Conservation (phyloP, 2,888 invertebrate genomes). For the Erebia aethiops region DNA sequence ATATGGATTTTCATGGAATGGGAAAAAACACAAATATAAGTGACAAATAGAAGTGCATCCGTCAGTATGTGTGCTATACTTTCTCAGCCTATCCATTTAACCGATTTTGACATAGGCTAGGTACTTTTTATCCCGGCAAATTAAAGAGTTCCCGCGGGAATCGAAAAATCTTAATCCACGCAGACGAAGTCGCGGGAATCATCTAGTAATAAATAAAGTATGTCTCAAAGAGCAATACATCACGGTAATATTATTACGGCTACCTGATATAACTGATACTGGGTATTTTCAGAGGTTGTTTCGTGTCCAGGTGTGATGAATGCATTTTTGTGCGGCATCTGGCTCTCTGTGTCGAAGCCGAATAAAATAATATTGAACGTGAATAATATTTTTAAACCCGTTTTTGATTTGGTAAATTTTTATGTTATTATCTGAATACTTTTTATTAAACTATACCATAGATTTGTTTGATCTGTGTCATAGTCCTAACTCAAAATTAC, state of each 20-base stretch:
- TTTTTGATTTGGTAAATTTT: slow-evolving; percentile 1
- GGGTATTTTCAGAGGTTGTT: slow-evolving; percentile 26
- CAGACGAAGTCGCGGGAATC: too few relatives aligned
- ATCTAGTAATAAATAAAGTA: not conserved
- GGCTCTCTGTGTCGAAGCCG: slow-evolving; percentile 14
- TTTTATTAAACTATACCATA: not conserved
- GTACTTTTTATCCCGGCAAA: too few relatives aligned
- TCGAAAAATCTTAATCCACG: too few relatives aligned
- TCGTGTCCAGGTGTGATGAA: slow-evolving; percentile 27
- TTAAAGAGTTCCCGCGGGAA: too few relatives aligned
- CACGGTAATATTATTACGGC: slow-evolving; percentile 19
- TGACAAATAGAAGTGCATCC: too few relatives aligned
- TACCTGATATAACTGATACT: slow-evolving; percentile 22
- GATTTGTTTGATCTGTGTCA: too few relatives aligned
- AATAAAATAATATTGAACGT: slow-evolving; percentile 21
- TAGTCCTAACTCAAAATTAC: too few relatives aligned
- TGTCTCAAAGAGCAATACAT: slow-evolving; percentile 13
- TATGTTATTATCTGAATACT: not conserved
- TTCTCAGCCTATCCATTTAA: too few relatives aligned
- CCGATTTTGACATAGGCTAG: too few relatives aligned
- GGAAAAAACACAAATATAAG: too few relatives aligned
- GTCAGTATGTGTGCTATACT: too few relatives aligned
- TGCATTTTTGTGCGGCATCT: slow-evolving; percentile 28
- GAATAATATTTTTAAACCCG: slow-evolving; percentile 21
- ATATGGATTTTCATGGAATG: too few relatives aligned